Evolutionary conservation across 2,113 vertebrate genomes (phyloP), one percentile per base, ranked within the genome.

Genomic region (Chlorodrepanis virens): DNA sequence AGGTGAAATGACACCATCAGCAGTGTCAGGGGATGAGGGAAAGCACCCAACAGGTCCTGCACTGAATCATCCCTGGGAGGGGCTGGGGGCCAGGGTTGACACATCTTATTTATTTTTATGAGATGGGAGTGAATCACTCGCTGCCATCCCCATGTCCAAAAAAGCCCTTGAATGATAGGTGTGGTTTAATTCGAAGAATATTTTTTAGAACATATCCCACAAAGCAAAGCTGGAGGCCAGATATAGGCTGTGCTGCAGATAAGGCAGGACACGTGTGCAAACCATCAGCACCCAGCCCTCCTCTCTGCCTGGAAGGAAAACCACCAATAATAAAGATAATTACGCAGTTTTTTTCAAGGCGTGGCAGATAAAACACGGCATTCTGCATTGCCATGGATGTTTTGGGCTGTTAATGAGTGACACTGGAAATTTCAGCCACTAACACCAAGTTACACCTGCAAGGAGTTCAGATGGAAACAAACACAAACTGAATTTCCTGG

Each of bases 1-100:
- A 59, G 67, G 61, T 17, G 18, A 31, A 75, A 35, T 57, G 37
- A 53, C 61, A 47, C 0, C 4, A 56, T 23, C 53, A 25, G 82
- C 22, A 40, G 84, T 28, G 89, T 47, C 74, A 74, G 59, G 87
- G 83, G 82, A 29, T 2, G 86, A 78, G 74, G 90, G 84, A 52
- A 77, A 90, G 78, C 49, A 35, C 67, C 78, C 14, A 16, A 40
- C 90, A 86, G 69, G 29, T 93, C 90, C 75, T 37, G n/a, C 33
- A 37, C 63, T 91, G 89, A 97, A 95, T 94, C 96, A 94, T 27
- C 90, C 33, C 87, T 16, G 21, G 6, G 50, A 83, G 63, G 47
- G 83, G 78, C 75, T 9, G 56, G 50, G 72, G 65, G 64, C 67
- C 59, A 45, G 25, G 27, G 53, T 4, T 35, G 4, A 87, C 81